Evolutionary conservation across 2,888 invertebrate genomes (phyloP).

Genomic region (Sminthurides aquaticus): DNA sequence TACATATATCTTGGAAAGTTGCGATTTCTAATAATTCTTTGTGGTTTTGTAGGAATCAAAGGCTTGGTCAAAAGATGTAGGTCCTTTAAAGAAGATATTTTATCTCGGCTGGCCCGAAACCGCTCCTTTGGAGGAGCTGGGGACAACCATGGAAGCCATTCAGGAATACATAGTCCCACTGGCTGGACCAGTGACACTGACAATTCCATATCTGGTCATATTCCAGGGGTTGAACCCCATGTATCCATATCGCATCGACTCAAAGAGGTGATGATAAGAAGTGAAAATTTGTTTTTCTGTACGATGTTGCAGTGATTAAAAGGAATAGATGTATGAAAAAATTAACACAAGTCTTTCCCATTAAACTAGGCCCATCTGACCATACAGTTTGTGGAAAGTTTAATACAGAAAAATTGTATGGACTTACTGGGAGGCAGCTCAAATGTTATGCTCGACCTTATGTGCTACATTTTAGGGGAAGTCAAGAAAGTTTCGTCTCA

Average conservation of each 20-base stretch:
- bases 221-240: slow-evolving; percentile 25
- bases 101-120: slow-evolving; percentile 40
- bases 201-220: slow-evolving; percentile 4
- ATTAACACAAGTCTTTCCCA: no score
- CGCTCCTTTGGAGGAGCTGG: slow-evolving; percentile 28
- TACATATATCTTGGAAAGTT: no score
- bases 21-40: no score
- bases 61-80: slow-evolving; percentile 43
- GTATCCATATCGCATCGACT: slow-evolving; percentile 36
- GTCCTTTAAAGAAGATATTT: slow-evolving; percentile 43
- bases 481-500: slow-evolving; percentile 39
- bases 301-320: slow-evolving; percentile 7
- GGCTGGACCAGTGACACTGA: slow-evolving; percentile 14
- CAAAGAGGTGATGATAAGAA: slow-evolving; percentile 42
- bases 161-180: slow-evolving; percentile 14
- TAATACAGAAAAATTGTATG: slow-evolving; percentile 42
- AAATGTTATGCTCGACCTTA: slow-evolving; percentile 43
- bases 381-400: slow-evolving; percentile 42
- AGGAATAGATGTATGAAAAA: no score
- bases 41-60: slow-evolving; percentile 35
- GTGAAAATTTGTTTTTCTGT: no score
- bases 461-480: slow-evolving; percentile 42
- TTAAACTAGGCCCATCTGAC: slow-evolving; percentile 34
- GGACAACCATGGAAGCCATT: slow-evolving; percentile 20
- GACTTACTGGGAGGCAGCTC: slow-evolving; percentile 41